Conservation (phyloP, 2,888 invertebrate genomes). For the Cloeon dipterum region DNA sequence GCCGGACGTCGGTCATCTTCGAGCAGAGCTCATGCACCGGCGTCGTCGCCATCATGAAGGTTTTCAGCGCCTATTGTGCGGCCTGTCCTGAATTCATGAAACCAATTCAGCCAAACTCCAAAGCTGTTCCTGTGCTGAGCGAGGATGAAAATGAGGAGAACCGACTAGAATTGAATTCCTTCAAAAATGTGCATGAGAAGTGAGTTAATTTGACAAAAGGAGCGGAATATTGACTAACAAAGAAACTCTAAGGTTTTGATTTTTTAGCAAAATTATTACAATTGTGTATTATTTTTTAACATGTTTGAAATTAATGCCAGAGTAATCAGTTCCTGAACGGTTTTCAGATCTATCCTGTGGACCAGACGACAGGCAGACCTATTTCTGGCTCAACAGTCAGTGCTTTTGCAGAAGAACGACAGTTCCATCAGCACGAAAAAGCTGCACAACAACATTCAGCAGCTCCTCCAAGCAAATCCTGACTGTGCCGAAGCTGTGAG, state of each 20-base stretch:
- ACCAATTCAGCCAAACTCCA: neutral
- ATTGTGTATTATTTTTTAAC: neutral
- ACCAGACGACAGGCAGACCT: conserved; percentile 74
- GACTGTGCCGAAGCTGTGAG: conserved; percentile 63
- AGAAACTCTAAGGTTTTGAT: too few relatives aligned
- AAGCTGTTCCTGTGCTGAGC: neutral
- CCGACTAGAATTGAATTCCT: too few relatives aligned
- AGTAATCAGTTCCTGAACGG: too few relatives aligned
- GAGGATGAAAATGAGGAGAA: conserved; percentile 1
- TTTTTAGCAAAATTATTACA: too few relatives aligned
- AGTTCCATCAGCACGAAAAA: conserved; percentile 54
- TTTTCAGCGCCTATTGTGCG: conserved; percentile 45
- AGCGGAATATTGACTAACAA: too few relatives aligned
- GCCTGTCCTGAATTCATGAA: neutral
- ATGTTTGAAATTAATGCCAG: too few relatives aligned
- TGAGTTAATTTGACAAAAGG: too few relatives aligned
- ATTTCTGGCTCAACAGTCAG: conserved; percentile 69
- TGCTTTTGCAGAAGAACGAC: conserved; percentile 59
- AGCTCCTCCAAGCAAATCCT: conserved; percentile 51
- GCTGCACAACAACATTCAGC: conserved; percentile 47
- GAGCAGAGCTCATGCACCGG: conserved; percentile 69
- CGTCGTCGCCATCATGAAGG: conserved; percentile 47
- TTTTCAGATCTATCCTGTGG: too few relatives aligned
- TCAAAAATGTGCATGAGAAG: too few relatives aligned
- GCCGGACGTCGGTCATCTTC: conserved; percentile 57